Base-by-base conservation (phyloP, 2,113 vertebrate species). In the Elephantulus edwardii region DNA sequence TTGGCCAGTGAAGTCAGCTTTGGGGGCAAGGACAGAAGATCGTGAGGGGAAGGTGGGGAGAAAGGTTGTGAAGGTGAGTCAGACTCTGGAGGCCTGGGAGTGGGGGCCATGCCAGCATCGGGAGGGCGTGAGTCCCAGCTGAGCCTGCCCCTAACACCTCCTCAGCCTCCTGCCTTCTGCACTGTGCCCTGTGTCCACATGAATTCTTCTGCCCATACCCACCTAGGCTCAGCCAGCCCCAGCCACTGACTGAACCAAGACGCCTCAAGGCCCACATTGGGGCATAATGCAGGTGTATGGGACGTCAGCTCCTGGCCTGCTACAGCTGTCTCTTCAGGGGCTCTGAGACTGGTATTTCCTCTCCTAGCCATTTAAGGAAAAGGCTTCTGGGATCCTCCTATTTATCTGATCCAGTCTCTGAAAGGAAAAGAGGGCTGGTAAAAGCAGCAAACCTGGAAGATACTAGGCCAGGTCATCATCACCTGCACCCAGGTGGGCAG, bases 341-440 rank as follows among this genome's bases (percentile, higher is more conserved):
- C 42, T 88, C 52, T 50, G 62, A 88, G 26, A 66, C n/a, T 20
- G 5, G 28, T 6, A 35, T 35, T 81, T n/a, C 79, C 54, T 44
- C 66, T 56, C 52, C 24, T 33, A 77, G 14, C 38, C 13, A 40
- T 76, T 83, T 72, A 30, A 16, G 91, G 84, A 44, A 24, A 26
- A 35, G 44, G 58, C 42, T 91, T 86, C 7, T 5, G 52, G 50
- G 48, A 48, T 74, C 52, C 28, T 84, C 48, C 9, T 81, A n/a
- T 20, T 40, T 4, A 54, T 40, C 54, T 1, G 19, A 83, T 35
- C 40, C 22, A 83, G 17, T 60, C 13, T 10, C 7, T 75, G 80
- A 92, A 83, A 30, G 79, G n/a, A 81, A 88, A 90, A 86, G 11
- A 71, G 58, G 28, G 26, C 58, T 28, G 58, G n/a, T n/a, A 56